Conservation (phyloP, 2,113 vertebrate genomes). For the Chaenogobius annularis region DNA sequence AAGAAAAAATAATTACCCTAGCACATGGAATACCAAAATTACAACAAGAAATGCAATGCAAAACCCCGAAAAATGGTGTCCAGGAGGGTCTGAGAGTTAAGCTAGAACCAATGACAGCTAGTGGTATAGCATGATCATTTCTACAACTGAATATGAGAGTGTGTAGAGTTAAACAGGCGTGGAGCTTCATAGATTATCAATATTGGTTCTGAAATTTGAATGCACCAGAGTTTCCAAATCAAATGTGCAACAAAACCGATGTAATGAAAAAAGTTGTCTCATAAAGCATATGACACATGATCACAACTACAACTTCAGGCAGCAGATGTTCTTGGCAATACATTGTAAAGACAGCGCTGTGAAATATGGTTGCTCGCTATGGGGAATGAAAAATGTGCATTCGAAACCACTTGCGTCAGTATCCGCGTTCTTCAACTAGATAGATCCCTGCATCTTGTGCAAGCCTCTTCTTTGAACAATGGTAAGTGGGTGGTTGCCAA, state of each 20-base stretch:
- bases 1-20: no score
- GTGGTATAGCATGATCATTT: no score
- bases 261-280: not conserved
- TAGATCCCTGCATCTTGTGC: not conserved
- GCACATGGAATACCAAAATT: no score
- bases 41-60: no score
- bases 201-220: no score
- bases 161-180: no score
- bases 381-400: conserved; percentile 2
- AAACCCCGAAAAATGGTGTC: no score
- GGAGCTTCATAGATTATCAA: no score
- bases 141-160: not conserved
- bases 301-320: not conserved
- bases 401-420: not conserved
- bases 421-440: not conserved
- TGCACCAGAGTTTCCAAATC: not conserved
- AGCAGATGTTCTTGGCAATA: not conserved
- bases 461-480: not conserved
- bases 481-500: not conserved
- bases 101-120: no score
- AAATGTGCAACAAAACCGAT: not conserved
- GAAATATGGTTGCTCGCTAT: not conserved
- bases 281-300: not conserved
- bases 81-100: no score
- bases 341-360: not conserved